Conservation (phyloP, 1,140 invertebrate genomes). For the Liolophura sinensis region DNA sequence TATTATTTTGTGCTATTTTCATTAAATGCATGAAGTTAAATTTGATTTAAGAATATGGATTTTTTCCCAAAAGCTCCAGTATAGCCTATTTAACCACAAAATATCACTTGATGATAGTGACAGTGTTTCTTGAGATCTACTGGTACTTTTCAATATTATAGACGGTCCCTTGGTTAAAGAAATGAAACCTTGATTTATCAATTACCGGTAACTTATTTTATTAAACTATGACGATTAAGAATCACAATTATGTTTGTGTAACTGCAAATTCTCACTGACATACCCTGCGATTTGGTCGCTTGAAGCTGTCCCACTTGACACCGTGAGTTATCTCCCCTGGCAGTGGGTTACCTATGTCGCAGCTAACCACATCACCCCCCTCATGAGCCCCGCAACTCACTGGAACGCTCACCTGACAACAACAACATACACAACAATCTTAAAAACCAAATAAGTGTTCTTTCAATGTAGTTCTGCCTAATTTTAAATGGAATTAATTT, state of each 20-base stretch:
- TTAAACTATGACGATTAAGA: background rate
- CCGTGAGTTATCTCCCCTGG: conserved; percentile 38
- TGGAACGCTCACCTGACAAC: conserved; percentile 11
- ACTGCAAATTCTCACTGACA: background rate
- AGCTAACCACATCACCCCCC: conserved; percentile 27
- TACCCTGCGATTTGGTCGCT: background rate
- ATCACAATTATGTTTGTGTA: background rate
- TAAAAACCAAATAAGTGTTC: too few species aligned
- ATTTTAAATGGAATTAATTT: too few species aligned
- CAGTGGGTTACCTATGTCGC: conserved; percentile 52
- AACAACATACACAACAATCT: too few species aligned
- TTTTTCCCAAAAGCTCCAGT: too few species aligned
- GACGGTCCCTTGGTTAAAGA: background rate
- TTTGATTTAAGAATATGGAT: too few species aligned
- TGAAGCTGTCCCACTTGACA: background rate
- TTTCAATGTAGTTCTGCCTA: too few species aligned
- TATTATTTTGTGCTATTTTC: too few species aligned
- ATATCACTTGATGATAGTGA: background rate
- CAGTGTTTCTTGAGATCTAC: background rate
- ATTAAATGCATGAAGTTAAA: too few species aligned
- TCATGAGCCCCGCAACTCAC: conserved; percentile 27
- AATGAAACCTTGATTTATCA: background rate
- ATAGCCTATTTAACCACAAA: too few species aligned
- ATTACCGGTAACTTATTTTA: background rate
- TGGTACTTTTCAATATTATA: background rate